Evolutionary conservation across 2,888 invertebrate genomes (phyloP).

Genomic region (Mimumesa dahlbomi): DNA sequence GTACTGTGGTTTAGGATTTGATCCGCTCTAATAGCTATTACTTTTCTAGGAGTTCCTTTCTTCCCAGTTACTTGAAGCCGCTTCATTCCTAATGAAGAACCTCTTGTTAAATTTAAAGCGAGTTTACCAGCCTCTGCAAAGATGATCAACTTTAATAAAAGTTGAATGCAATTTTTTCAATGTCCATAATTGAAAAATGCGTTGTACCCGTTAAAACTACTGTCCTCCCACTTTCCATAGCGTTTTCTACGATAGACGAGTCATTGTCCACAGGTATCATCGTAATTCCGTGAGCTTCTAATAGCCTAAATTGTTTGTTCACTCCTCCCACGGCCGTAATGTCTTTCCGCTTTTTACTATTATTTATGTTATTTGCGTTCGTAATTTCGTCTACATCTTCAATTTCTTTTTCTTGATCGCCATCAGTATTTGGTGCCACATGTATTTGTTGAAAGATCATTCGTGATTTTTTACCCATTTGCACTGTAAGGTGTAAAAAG

Average conservation of each 20-base stretch:
- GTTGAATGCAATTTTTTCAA: neutral
- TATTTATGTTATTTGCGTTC: conserved; percentile 59
- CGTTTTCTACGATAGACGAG: conserved; percentile 87
- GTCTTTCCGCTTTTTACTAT: conserved; percentile 70
- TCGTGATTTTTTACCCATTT: conserved; percentile 71
- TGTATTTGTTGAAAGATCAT: conserved; percentile 76
- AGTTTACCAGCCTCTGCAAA: conserved; percentile 88
- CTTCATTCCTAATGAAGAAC: conserved; percentile 75
- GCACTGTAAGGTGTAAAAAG: conserved; percentile 44
- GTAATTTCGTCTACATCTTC: conserved; percentile 62
- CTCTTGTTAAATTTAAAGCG: conserved; percentile 84
- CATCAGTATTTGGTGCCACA: conserved; percentile 67
- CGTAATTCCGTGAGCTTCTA: conserved; percentile 92
- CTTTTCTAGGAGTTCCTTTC: conserved; percentile 79
- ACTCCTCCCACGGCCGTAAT: conserved; percentile 67
- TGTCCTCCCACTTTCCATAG: conserved; percentile 92
- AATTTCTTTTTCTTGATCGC: conserved; percentile 70
- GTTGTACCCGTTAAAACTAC: conserved; percentile 88
- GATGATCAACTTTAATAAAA: conserved; percentile 3
- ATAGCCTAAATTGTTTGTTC: conserved; percentile 84
- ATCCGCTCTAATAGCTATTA: conserved; percentile 82
- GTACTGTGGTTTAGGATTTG: conserved; percentile 80
- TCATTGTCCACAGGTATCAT: conserved; percentile 90
- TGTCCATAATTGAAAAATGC: neutral
- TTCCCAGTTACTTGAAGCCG: conserved; percentile 74